phyloP scores from a whole-genome alignment of 92 coral and sea anemone species.

The Diadumene lineata region DNA sequence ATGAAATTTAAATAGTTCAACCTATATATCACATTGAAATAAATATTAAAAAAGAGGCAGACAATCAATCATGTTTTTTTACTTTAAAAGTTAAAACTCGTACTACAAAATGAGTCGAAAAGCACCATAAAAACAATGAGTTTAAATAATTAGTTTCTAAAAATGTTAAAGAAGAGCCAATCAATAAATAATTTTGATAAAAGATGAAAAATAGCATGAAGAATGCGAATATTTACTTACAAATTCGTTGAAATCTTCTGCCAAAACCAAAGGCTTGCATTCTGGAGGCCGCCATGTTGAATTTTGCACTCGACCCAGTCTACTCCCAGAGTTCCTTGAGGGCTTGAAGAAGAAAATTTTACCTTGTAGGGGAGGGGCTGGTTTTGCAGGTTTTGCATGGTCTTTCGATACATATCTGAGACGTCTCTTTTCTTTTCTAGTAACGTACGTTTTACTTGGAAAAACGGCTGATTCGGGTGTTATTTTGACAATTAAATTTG shows the following conservation, averaged over 20 bases:
- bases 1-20: too few relatives aligned
- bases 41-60: too few relatives aligned
- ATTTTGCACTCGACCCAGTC: conserved; percentile 32
- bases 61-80: too few relatives aligned
- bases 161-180: neutral
- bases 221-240: conserved; percentile 23
- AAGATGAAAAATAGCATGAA: neutral
- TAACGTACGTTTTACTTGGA: too few relatives aligned
- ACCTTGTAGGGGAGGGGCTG: neutral
- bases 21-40: too few relatives aligned
- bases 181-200: neutral
- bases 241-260: conserved; percentile 40
- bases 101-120: neutral
- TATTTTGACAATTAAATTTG: too few relatives aligned
- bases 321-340: conserved; percentile 11
- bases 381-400: neutral
- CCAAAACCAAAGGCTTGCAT: conserved; percentile 31
- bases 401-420: neutral
- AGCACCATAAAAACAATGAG: neutral
- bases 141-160: too few relatives aligned
- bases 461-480: too few relatives aligned
- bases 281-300: conserved; percentile 61
- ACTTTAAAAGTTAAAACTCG: neutral
- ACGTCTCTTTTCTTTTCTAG: too few relatives aligned
- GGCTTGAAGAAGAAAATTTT: neutral